Conservation (phyloP, 2,113 vertebrate species). For the Australoheros scitulus region DNA sequence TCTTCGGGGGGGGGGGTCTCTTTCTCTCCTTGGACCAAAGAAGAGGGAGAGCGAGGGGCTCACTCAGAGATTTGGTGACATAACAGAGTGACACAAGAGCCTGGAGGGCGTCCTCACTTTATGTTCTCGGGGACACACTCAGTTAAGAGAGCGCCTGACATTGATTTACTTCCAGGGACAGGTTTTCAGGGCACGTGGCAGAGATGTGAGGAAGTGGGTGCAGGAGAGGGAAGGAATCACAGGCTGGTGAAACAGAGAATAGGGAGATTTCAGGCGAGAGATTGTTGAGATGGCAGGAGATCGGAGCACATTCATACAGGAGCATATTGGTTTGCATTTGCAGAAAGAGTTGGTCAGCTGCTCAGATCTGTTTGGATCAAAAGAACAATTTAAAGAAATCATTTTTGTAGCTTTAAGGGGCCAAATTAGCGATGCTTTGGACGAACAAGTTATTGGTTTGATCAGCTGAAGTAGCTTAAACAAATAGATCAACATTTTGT, state of each 20-base stretch:
- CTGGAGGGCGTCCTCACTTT: slow-evolving; percentile 43
- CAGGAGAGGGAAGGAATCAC: slow-evolving; percentile 15
- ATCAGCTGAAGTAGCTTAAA: not conserved
- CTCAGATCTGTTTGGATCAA: not conserved
- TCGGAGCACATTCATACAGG: slow-evolving; percentile 2
- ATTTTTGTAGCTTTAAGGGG: not conserved
- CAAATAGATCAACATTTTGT: not conserved
- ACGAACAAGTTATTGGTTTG: not conserved
- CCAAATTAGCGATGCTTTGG: not conserved
- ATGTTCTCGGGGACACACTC: slow-evolving; percentile 44
- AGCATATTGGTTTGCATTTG: not conserved
- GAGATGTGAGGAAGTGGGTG: slow-evolving; percentile 17
- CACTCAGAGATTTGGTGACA: slow-evolving; percentile 46
- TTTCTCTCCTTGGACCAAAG: slow-evolving; percentile 18
- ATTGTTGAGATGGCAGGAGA: slow-evolving; percentile 16
- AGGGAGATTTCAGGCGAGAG: slow-evolving; percentile 21
- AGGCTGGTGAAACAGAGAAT: slow-evolving; percentile 24
- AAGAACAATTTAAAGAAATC: not conserved
- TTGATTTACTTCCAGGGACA: slow-evolving; percentile 43
- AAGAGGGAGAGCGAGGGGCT: not conserved
- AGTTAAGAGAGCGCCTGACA: slow-evolving; percentile 33
- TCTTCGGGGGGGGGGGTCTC: slow-evolving; percentile 53
- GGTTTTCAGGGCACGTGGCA: slow-evolving; percentile 39
- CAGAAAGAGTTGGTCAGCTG: not conserved
- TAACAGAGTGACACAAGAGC: slow-evolving; percentile 57